Base-by-base conservation (phyloP, 2,113 vertebrate species). In the Lota lota region DNA sequence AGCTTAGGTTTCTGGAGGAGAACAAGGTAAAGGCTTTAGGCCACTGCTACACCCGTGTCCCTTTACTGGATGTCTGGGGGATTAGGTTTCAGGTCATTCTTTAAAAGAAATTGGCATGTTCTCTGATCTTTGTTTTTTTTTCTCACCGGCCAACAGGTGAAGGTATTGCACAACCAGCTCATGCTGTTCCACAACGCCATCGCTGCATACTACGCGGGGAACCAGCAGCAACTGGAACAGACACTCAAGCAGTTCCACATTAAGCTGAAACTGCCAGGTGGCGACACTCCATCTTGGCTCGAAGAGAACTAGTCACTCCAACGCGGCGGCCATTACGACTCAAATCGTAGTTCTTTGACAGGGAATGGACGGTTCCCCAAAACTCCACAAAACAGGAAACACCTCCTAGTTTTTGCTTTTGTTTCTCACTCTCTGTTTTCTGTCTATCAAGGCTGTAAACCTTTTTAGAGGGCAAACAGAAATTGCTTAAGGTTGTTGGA, bases 161-260 rank as follows among this genome's bases (percentile, higher is more conserved):
- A 99, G 77, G 97, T 99, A 0, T 87, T 99, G 85, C 97, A 98
- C 88, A 98, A 98, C 88, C 97, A 99, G 87, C 94, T 99, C 61
- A 92, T 96, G 86, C 92, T 99, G 83, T 99, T 99, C 92, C 97
- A 99, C 86, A 98, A 98, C 20, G 95, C 97, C 77, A 95, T 99
- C 2, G 94, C 96, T 0, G 95, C 97, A 0, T 99, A 98, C 89
- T 99, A 97, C 67, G 94, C 97, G 51, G 97, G 97, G 68, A 98
- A 99, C 89, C 97, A 98, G 83, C 94, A 98, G 89, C 96, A 99
- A 86, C 95, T 99, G 83, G 96, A 98, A 91, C 93, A 97, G 93
- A 98, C 97, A 60, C 95, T 99, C 79, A 96, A 95, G 91, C 95
- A 97, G 90, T 99, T 99, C 89, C 96, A 99, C 83, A 95, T 99